Base-by-base conservation (phyloP, 2,797 vertebrate genomes). In the Nyctibius grandis region DNA sequence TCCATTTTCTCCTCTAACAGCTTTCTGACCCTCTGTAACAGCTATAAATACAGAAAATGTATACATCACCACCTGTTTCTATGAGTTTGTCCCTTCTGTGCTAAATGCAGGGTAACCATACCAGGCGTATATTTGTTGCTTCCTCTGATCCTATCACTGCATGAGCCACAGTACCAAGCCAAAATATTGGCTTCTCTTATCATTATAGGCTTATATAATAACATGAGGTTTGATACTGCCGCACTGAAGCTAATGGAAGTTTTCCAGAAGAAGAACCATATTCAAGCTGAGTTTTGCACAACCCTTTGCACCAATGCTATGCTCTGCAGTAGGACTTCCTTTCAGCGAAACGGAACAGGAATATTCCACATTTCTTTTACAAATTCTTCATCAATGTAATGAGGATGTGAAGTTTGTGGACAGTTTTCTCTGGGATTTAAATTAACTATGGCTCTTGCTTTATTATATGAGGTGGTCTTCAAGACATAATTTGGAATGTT, bases 1-100 rank as follows among this genome's bases (percentile, higher is more conserved):
- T 94, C 90, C 91, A 94, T 95, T 96, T 96, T 96, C 89, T 69
- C 82, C 73, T 91, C 70, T 88, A 91, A 80, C 83, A 92, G 87
- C 87, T 96, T 92, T 96, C 93, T 92, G 89, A 93, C 95, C 87
- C 53, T 85, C 80, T 22, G 23, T 87, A 95, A 82, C 80, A 93
- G 88, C 90, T 70, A 92, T 91, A 93, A 93, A 80, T 10, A 53
- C 20, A 69, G 88, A 81, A 93, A 85, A 93, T 38, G 60, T 74
- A 87, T n/a, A 95, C 50, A 63, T 22, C 85, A 68, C 83, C 93
- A 95, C 94, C 88, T 94, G 88, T 93, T 91, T 77, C 77, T 70
- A 56, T 15, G 80, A 89, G 83, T 82, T 74, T 80, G 83, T 64
- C 67, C 93, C 90, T 94, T 93, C 93, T 89, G 77, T 72, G 77